Evolutionary conservation across 2,797 vertebrate species (phyloP).

Genomic region (Garrulus glandarius): DNA sequence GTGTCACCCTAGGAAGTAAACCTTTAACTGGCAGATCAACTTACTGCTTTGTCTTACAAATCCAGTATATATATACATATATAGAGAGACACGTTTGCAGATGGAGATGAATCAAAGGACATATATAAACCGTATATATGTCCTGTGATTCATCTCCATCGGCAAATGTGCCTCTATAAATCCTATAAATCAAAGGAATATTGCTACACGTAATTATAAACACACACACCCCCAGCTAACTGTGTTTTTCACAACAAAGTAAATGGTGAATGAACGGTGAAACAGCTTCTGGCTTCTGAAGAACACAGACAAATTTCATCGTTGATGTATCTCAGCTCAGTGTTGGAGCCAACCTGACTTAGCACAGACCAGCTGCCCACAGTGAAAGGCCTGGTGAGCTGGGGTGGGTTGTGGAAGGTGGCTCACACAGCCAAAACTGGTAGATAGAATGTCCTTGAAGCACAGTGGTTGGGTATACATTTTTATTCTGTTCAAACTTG

Average conservation of each 20-base stretch:
- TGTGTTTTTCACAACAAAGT: neutral
- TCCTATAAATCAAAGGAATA: neutral
- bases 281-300: neutral
- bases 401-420: neutral
- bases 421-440: neutral
- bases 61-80: no score
- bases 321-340: neutral
- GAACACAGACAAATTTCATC: accelerated
- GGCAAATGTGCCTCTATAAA: neutral
- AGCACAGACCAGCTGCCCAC: neutral
- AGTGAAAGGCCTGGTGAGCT: neutral
- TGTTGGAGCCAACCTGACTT: neutral
- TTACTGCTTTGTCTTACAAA: neutral
- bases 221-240: neutral
- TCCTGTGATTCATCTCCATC: neutral
- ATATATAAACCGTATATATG: accelerated
- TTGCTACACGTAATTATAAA: neutral
- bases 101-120: no score
- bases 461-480: accelerated
- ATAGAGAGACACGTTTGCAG: no score
- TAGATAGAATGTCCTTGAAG: neutral
- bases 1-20: neutral
- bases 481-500: neutral
- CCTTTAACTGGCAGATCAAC: neutral
- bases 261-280: neutral